Base-by-base conservation (phyloP, 2,797 vertebrate genomes). In the Lycodopsis pacificus region DNA sequence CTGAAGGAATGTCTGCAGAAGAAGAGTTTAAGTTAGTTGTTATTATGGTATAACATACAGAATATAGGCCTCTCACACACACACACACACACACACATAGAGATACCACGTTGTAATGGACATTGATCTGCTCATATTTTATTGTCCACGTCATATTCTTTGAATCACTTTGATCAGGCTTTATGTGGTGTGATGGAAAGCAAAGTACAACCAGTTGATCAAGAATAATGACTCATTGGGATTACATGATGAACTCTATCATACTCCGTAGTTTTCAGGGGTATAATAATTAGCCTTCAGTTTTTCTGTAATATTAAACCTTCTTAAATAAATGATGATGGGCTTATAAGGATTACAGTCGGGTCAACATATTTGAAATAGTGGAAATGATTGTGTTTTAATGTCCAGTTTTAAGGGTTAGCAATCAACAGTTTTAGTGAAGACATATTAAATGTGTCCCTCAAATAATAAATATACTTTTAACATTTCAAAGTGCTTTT, bases 91-190 rank as follows among this genome's bases (percentile, higher is more conserved):
- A 59, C 10, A 44, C 17, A 72, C 7, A 71, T 11, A 42, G 17
- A 64, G 7, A 46, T 7, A 48, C 42, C 68, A 80, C 62, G 63
- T 70, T 71, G 57, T 25, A 8, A 3, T 83, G 86, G 65, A 90
- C 87, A 75, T 84, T 89, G 84, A 82, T 68, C 82, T 27, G 59
- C 73, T 79, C 44, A 22, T 66, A 61, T 59, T 76, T 77, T 65
- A 81, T 71, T 56, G 38, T 65, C 66, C 70, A 74, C 25, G 53
- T 83, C 61, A 81, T 71, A 27, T 62, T 14, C 7, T 62, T 86
- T 80, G 78, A 73, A 79, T 83, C 66, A 11, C 36, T n/a, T 74
- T n/a, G 32, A 65, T 74, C 36, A 69, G 30, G 56, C 61, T 61
- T 62, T 38, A n/a, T 82, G 34, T 75, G 71, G 56, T 30, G 20